Evolutionary conservation across 2,888 invertebrate genomes (phyloP), one percentile per base, ranked within the genome.

Genomic region (Scotopteryx bipunctaria): DNA sequence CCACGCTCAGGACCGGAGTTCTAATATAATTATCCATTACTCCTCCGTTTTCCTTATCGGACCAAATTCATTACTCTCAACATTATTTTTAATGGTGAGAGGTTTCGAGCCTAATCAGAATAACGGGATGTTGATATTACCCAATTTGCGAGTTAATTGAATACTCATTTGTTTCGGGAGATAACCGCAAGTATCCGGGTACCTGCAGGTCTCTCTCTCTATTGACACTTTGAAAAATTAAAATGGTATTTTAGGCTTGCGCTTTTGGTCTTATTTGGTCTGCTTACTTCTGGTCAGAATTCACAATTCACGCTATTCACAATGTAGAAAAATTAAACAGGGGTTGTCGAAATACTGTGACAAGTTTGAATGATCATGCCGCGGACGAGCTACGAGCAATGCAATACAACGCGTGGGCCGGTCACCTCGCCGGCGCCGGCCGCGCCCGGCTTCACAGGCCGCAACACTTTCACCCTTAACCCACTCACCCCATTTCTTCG

Each of bases 401-500:
- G n/a, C n/a, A n/a, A n/a, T n/a, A n/a, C n/a, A n/a, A n/a, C n/a
- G n/a, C n/a, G n/a, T n/a, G n/a, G n/a, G n/a, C n/a, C n/a, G n/a
- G n/a, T n/a, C n/a, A n/a, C n/a, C n/a, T n/a, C n/a, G n/a, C n/a
- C n/a, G n/a, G n/a, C n/a, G 6, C 5, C 23, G 8, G 5, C 6
- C 8, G 23, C n/a, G n/a, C n/a, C n/a, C n/a, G n/a, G n/a, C n/a
- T n/a, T n/a, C n/a, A 9, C 9, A 32, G 19, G 32, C n/a, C 11
- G 14, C 25, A 36, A 45, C 23, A 36, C 40, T 9, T 31, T 35
- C 38, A 32, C 38, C 47, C 47, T 48, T 53, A 43, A 44, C 53
- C 53, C 13, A 48, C 33, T 47, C 47, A 23, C 47, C 23, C 43
- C 19, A 13, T 38, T 49, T 33, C 38, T 38, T 32, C 11, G 17